These are phyloP conservation scores for Ostrea denselamellosa DNA, from an alignment of 1,140 invertebrate genomes.

Conservation along the genomic window DNA sequence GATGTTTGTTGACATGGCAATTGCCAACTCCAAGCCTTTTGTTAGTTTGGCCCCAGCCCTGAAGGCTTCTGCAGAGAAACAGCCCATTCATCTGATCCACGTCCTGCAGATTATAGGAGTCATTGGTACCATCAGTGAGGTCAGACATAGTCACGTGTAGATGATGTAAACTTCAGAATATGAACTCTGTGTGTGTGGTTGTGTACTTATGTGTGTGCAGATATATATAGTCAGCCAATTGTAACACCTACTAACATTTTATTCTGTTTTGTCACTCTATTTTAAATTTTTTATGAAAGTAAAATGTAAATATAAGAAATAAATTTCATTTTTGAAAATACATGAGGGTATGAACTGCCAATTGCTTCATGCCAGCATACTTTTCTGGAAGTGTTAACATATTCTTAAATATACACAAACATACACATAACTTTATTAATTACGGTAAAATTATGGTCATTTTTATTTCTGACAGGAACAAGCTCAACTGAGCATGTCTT, in stretches of 20 bases:
- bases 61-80: constrained; percentile 84
- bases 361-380: too few relatives aligned
- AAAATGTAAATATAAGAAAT: too few relatives aligned
- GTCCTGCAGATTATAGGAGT: constrained; percentile 77
- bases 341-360: too few relatives aligned
- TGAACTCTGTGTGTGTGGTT: neutral
- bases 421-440: too few relatives aligned
- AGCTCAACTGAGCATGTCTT: constrained; percentile 88
- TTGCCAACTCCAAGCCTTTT: constrained; percentile 84
- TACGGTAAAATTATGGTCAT: too few relatives aligned
- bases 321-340: too few relatives aligned
- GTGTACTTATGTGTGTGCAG: neutral
- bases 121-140: constrained; percentile 77
- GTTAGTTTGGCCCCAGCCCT: constrained; percentile 85
- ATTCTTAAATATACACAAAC: too few relatives aligned
- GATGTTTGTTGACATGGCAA: constrained; percentile 88
- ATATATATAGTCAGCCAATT: too few relatives aligned
- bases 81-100: constrained; percentile 83
- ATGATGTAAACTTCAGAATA: neutral
- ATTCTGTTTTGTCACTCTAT: neutral
- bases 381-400: too few relatives aligned
- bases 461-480: constrained; percentile 69
- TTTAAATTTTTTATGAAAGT: too few relatives aligned
- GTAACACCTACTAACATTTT: neutral
- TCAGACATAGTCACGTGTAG: constrained; percentile 55